Percentiles rank a stretch among this genome's conserved stretches.
These are phyloP conservation scores for Macrobrachium rosenbergii DNA, from an alignment of 1,140 invertebrate species.

Conservation along the genomic window DNA sequence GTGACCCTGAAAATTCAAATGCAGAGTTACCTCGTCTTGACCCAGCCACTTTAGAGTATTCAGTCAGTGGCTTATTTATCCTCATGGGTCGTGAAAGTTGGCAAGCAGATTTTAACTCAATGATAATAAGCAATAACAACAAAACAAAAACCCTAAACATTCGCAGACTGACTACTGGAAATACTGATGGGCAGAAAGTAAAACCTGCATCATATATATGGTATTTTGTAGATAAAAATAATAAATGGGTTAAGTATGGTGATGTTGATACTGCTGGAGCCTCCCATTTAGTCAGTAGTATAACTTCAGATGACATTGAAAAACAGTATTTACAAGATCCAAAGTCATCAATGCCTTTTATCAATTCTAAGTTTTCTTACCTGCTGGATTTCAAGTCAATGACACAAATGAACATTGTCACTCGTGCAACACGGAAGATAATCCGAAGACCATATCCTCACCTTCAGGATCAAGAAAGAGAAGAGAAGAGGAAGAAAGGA, in stretches of 20 bases:
- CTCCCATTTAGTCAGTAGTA: conserved; percentile 1
- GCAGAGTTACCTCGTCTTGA: conserved; percentile 40
- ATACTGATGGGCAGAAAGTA: conserved; percentile 3
- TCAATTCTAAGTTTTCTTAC: conserved; percentile 24
- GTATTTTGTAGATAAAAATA: conserved; percentile 44
- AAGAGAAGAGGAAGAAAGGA: neutral
- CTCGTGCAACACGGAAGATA: conserved; percentile 10
- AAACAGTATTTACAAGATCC: conserved; percentile 21
- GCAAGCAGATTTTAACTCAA: conserved; percentile 35
- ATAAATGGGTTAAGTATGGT: conserved; percentile 51
- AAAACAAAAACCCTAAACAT: conserved; percentile 22
- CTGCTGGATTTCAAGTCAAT: conserved; percentile 16
- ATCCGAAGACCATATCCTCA: conserved; percentile 40
- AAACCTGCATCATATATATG: conserved; percentile 20
- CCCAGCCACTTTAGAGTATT: conserved; percentile 11
- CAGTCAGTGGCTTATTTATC: conserved; percentile 35
- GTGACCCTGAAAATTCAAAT: conserved; percentile 24
- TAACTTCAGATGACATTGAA: conserved; percentile 39
- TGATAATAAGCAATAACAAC: conserved; percentile 22
- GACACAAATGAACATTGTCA: conserved; percentile 34
- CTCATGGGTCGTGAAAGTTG: conserved; percentile 41
- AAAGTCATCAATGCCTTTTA: neutral
- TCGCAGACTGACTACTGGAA: conserved; percentile 34
- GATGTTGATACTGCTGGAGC: conserved; percentile 23
- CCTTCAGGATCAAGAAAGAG: conserved; percentile 5